A percentile compares a stretch with the other conserved stretches of the same genome.
Evolutionary conservation across 2,888 invertebrate genomes (phyloP).

Genomic region (Seladonia tumulorum): DNA sequence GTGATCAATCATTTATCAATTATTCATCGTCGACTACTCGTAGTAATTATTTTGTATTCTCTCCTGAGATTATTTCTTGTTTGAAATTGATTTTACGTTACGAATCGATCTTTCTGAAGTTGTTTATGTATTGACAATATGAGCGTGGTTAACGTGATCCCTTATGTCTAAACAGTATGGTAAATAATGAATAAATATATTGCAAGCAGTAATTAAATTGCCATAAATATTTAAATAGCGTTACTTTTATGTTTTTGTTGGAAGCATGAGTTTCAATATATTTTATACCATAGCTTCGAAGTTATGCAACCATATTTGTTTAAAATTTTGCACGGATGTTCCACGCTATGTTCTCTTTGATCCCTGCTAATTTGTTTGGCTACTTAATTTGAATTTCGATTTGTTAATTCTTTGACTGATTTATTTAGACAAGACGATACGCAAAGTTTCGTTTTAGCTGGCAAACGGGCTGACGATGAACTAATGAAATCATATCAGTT

Average conservation of each 20-base stretch:
- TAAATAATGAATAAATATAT: not conserved
- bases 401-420: not conserved
- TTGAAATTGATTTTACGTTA: not conserved
- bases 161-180: not conserved
- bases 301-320: not conserved
- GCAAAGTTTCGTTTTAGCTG: not conserved
- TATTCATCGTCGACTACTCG: too few relatives aligned
- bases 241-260: not conserved
- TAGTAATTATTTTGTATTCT: not conserved
- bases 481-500: not conserved
- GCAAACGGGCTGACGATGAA: not conserved
- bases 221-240: not conserved
- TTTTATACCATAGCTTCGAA: not conserved
- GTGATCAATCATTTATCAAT: constrained; percentile 45
- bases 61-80: not conserved
- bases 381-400: not conserved
- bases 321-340: not conserved
- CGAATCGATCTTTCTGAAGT: not conserved
- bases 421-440: not conserved
- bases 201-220: not conserved
- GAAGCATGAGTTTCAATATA: not conserved
- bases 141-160: not conserved
- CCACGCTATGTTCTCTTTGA: not conserved
- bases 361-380: not conserved
- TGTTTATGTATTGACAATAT: not conserved